phyloP scores from a whole-genome alignment of 92 coral and sea anemone species.

The Montipora capitata region DNA sequence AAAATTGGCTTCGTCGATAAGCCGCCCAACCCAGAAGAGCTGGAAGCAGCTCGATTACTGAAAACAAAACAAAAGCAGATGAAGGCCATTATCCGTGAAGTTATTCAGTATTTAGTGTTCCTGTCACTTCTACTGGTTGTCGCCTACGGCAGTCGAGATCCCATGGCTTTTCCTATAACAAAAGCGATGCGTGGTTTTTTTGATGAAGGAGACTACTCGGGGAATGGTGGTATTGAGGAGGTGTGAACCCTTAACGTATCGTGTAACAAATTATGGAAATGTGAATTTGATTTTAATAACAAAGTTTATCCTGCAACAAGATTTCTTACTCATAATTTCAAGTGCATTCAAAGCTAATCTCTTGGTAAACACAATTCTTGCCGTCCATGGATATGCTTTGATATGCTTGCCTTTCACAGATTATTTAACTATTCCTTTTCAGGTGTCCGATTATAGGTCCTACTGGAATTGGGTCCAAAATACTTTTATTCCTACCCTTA shows the following conservation, averaged over 20 bases:
- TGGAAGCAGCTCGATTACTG: slow-evolving; percentile 86
- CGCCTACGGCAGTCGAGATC: slow-evolving; percentile 96
- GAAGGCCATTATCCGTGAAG: slow-evolving; percentile 90
- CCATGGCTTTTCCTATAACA: slow-evolving; percentile 89
- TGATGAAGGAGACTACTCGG: slow-evolving; percentile 78
- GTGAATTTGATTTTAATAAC: no score
- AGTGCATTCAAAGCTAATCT: no score
- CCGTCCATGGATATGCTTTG: no score
- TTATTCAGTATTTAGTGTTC: slow-evolving; percentile 87
- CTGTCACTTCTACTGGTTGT: slow-evolving; percentile 82
- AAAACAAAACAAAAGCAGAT: slow-evolving; percentile 88
- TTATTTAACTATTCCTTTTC: neutral
- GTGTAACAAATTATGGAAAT: no score
- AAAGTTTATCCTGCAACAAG: no score
- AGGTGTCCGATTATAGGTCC: slow-evolving; percentile 69
- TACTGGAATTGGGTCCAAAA: slow-evolving; percentile 86
- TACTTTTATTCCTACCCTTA: slow-evolving; percentile 81
- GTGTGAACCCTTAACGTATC: slow-evolving; percentile 49
- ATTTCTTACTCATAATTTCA: no score
- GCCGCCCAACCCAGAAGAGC: slow-evolving; percentile 93
- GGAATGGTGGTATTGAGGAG: slow-evolving; percentile 65
- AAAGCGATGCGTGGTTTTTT: slow-evolving; percentile 82
- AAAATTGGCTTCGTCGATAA: slow-evolving; percentile 88
- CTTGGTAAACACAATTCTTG: no score
- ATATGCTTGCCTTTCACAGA: no score